phyloP scores from a whole-genome alignment of 2,888 invertebrate species.

The Selenia dentaria region DNA sequence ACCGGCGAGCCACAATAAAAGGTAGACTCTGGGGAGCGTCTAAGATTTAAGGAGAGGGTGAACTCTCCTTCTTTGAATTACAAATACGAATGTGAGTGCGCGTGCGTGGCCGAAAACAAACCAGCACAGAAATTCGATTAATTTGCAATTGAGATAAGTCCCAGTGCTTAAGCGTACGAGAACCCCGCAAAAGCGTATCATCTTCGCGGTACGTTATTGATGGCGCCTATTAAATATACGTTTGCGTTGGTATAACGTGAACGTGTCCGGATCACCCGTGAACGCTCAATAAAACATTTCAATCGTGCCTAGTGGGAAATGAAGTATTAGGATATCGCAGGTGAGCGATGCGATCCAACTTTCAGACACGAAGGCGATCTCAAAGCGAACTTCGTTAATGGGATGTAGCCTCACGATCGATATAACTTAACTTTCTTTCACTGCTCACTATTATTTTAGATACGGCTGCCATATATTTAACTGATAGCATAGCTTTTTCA shows the following conservation, averaged over 20 bases:
- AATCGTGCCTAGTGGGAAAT: constrained; percentile 73
- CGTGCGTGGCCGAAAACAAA: constrained; percentile 55
- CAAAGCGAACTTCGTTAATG: constrained; percentile 42
- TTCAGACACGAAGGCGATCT: constrained; percentile 41
- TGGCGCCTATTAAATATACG: constrained; percentile 82
- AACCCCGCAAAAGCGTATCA: constrained; percentile 73
- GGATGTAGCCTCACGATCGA: constrained; percentile 23
- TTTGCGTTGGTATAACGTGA: constrained; percentile 52
- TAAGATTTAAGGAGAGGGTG: constrained; percentile 59
- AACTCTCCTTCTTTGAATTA: constrained; percentile 63
- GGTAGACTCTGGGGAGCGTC: constrained; percentile 43
- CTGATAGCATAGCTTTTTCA: too few relatives aligned
- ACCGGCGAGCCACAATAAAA: constrained; percentile 44
- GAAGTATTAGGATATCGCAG: constrained; percentile 66
- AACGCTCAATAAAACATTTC: constrained; percentile 77
- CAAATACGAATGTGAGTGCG: constrained; percentile 54
- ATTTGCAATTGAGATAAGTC: constrained; percentile 81
- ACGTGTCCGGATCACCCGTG: constrained; percentile 59
- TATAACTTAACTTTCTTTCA: constrained; percentile 1
- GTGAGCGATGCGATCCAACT: constrained; percentile 61
- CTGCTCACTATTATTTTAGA: neutral
- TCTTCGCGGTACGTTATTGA: constrained; percentile 80
- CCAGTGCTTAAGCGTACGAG: constrained; percentile 65
- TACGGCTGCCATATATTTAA: too few relatives aligned
- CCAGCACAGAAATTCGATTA: constrained; percentile 74